Evolutionary conservation across 2,888 invertebrate species (phyloP), one percentile per base, ranked within the genome.

Genomic region (Lordiphosa fenestrarum): DNA sequence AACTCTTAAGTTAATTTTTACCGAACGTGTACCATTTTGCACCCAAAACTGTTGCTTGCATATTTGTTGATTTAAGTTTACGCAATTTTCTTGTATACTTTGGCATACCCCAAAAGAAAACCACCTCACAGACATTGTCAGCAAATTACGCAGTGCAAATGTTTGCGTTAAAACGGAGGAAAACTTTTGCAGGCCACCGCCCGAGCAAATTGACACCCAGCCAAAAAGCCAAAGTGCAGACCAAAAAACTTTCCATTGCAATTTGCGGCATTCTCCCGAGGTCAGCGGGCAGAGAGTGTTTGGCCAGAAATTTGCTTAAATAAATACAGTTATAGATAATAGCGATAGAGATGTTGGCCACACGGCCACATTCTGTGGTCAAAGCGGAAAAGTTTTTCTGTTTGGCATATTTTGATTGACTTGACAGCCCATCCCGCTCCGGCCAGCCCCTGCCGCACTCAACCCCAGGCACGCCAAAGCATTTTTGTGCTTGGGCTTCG

Each of bases 71-170:
- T 30, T 30, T 30, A 30, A 30, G 30, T 30, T 30, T 30, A 30
- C 30, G 30, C 30, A 30, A 30, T 10, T 30, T 23, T 30, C 30
- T 30, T 10, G 30, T 30, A 30, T 10, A 30, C 9, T 30, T 9
- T 30, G 30, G 9, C 9, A 54, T 30, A 13, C 10, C 21, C 12
- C 9, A 9, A 10, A 40, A 36, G 38, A 33, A 61, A 54, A 55
- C 25, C 47, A 51, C 64, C 68, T 56, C 63, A 46, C 59, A 44
- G 67, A 67, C 74, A 77, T 72, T 77, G 73, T 74, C 65, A 65
- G 73, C 58, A 82, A 77, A 82, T 77, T 82, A 78, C 75, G 73
- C 66, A 66, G 57, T 61, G 64, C 61, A 78, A 82, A 78, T 82
- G 78, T 78, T 82, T 73, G 69, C 63, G 57, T 44, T 62, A 57